phyloP scores from a whole-genome alignment of 2,888 invertebrate species.

The Carpatolechia fugitivella region DNA sequence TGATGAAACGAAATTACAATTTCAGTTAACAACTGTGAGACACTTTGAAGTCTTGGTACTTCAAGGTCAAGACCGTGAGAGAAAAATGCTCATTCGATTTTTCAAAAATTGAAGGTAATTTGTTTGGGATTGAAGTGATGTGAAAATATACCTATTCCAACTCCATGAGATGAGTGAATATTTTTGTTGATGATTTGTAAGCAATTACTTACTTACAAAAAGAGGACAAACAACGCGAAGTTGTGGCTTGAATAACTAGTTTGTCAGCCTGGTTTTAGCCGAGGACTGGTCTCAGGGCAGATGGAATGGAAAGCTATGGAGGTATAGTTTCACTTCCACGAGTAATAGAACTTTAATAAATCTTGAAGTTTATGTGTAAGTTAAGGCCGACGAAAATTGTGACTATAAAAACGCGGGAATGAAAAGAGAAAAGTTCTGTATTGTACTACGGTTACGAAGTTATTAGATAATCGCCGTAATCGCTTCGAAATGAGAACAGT shows the following conservation, averaged over 20 bases:
- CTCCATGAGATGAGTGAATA: neutral
- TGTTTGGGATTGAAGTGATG: no score
- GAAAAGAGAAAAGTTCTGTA: conserved; percentile 9
- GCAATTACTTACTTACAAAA: conserved; percentile 8
- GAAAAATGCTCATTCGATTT: no score
- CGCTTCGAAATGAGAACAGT: neutral
- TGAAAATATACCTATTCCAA: no score
- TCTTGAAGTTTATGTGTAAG: conserved; percentile 15
- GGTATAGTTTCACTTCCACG: conserved; percentile 37
- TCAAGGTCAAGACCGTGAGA: neutral
- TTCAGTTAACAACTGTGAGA: conserved; percentile 3
- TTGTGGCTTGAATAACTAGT: conserved; percentile 29
- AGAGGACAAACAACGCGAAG: conserved; percentile 25
- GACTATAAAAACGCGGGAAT: conserved; percentile 5
- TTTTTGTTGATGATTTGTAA: neutral
- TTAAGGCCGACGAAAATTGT: conserved; percentile 5
- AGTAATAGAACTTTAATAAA: conserved; percentile 14
- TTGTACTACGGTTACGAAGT: neutral
- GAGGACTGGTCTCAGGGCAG: conserved; percentile 38
- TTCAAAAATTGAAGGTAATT: no score
- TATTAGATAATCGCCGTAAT: conserved; percentile 10
- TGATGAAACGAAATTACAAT: neutral
- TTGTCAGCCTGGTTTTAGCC: conserved; percentile 28
- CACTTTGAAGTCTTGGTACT: neutral
- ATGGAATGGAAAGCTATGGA: conserved; percentile 38